Conservation (phyloP, 2,113 vertebrate genomes). For the Anguilla rostrata region DNA sequence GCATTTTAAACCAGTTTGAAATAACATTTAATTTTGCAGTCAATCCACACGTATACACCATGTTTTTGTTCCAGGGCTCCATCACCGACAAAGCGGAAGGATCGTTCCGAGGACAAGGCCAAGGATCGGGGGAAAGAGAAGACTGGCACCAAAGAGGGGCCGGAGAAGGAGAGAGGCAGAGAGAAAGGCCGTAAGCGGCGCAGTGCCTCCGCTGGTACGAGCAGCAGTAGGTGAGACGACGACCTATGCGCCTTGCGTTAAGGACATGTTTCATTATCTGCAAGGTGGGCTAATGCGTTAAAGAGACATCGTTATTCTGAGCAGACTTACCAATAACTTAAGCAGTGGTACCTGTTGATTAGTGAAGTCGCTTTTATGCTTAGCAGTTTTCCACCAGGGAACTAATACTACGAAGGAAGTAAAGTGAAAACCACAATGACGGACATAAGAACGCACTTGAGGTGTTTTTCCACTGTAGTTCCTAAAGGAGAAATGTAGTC, state of each 20-base stretch:
- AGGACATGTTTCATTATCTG: background rate
- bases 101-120: slow-evolving; percentile 77
- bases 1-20: too few species aligned
- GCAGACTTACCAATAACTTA: too few species aligned
- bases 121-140: slow-evolving; percentile 77
- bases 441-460: too few species aligned
- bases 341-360: too few species aligned
- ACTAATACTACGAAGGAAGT: too few species aligned
- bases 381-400: too few species aligned
- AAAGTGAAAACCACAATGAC: too few species aligned
- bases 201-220: slow-evolving; percentile 91
- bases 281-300: too few species aligned
- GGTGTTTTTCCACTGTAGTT: too few species aligned
- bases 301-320: too few species aligned
- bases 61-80: slow-evolving; percentile 78
- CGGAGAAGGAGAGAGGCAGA: slow-evolving; percentile 88
- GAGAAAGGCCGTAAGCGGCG: slow-evolving; percentile 89
- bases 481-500: too few species aligned
- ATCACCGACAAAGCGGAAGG: slow-evolving; percentile 92
- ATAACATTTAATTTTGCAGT: background rate
- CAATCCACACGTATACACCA: background rate
- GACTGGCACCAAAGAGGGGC: slow-evolving; percentile 75
- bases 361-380: too few species aligned
- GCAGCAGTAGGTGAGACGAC: slow-evolving; percentile 77
- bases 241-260: background rate